Base-by-base conservation (phyloP, 2,113 vertebrate species). In the Forbesichthys papilliferus region DNA sequence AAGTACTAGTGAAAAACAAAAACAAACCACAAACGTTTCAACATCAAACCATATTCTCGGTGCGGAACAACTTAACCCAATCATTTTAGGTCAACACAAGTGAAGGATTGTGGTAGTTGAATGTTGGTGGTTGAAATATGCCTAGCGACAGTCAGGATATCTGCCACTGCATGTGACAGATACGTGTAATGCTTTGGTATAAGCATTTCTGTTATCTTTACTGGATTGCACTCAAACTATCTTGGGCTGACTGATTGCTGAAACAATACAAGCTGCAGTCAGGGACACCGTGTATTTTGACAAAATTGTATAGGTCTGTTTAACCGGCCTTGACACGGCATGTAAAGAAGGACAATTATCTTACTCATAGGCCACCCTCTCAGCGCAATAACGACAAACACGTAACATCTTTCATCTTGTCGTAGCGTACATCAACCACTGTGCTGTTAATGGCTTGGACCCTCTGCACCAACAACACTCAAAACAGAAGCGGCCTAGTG, bases 91-190 rank as follows among this genome's bases (percentile, higher is more conserved):
- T 59, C 51, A 47, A 13, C 69, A 46, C 53, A 12, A 12, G 64
- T 60, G 58, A 67, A 52, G 42, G 4, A 61, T 47, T 66, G 48
- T 61, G 70, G 66, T 78, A 0, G 36, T 42, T 42, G 36, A 8
- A 42, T 5, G 77, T 69, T 64, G 67, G 71, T 20, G 20, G 20
- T 20, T 64, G 60, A 72, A 47, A 58, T 78, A 70, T 79, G 77
- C 86, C 67, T 75, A 57, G 83, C 69, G 75, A 89, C 83, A 83
- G 12, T 11, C 56, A 58, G 54, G 16, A 56, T n/a, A 56, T 10
- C 54, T 10, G 16, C 8, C 12, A 20, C 20, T 20, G 52, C 52
- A 4, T 7, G 13, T 54, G 12, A 56, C 54, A 56, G 54, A 54
- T 14, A 54, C 5, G 36, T 42, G 36, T 42, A 8, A 42, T 42